phyloP scores from a whole-genome alignment of 2,888 invertebrate genomes.

The Thera obeliscata region DNA sequence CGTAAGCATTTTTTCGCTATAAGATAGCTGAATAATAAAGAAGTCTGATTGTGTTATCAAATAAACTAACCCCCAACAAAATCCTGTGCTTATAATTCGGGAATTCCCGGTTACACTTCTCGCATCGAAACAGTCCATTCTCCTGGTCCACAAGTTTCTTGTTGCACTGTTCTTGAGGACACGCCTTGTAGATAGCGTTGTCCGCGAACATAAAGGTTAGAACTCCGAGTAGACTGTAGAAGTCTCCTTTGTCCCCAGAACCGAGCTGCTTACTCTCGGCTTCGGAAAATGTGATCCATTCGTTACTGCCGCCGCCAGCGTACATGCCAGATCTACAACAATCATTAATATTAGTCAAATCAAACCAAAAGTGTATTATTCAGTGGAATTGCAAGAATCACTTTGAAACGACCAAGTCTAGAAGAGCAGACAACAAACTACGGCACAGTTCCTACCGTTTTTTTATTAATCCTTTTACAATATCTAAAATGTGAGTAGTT shows the following conservation, averaged over 20 bases:
- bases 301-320: constrained; percentile 79
- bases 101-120: constrained; percentile 95
- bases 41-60: neutral
- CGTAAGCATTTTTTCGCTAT: too few relatives aligned
- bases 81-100: constrained; percentile 94
- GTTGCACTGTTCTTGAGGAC: constrained; percentile 94
- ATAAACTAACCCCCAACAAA: constrained; percentile 88
- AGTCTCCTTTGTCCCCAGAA: constrained; percentile 91
- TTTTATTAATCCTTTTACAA: too few relatives aligned
- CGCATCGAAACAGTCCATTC: constrained; percentile 95
- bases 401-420: too few relatives aligned
- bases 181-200: constrained; percentile 95
- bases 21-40: too few relatives aligned
- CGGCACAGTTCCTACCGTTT: too few relatives aligned
- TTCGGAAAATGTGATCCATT: constrained; percentile 91
- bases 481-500: too few relatives aligned
- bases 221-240: constrained; percentile 91
- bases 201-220: constrained; percentile 91
- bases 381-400: neutral
- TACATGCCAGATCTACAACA: constrained; percentile 65
- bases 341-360: neutral
- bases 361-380: too few relatives aligned
- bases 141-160: constrained; percentile 96
- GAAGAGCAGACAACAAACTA: too few relatives aligned
- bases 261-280: constrained; percentile 89